phyloP scores from a whole-genome alignment of 2,113 vertebrate genomes.

The Haplochromis vanheusdeni region DNA sequence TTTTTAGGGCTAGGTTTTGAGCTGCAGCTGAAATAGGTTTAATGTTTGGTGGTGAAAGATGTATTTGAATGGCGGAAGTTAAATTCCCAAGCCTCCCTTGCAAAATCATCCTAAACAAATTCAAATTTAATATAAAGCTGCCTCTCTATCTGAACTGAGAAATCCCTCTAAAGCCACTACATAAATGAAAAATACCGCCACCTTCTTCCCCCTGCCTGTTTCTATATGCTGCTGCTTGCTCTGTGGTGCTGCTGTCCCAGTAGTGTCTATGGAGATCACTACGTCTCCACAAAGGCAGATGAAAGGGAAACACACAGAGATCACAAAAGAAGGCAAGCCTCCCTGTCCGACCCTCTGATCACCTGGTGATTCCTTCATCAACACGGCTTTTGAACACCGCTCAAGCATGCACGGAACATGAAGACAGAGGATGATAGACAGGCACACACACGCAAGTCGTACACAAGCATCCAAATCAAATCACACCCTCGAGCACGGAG shows the following conservation, averaged over 20 bases:
- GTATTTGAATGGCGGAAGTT: neutral
- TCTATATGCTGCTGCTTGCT: constrained; percentile 41
- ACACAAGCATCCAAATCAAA: neutral
- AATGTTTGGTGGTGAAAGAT: neutral
- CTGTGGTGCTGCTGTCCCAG: constrained; percentile 21
- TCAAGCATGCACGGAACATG: neutral
- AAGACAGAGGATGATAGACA: neutral
- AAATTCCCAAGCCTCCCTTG: neutral
- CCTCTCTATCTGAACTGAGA: neutral
- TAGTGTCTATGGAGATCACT: constrained; percentile 22
- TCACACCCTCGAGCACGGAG: neutral
- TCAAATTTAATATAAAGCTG: neutral
- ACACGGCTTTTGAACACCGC: neutral
- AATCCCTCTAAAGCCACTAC: neutral
- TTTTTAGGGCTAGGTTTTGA: neutral
- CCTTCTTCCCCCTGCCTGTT: constrained; percentile 1
- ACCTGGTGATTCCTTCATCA: constrained; percentile 34
- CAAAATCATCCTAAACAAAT: neutral
- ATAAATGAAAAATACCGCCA: neutral
- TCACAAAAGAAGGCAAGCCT: constrained; percentile 41
- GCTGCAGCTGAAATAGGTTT: neutral
- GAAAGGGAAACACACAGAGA: constrained; percentile 42
- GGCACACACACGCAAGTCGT: neutral
- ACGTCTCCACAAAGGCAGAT: constrained; percentile 34
- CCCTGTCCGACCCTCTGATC: constrained; percentile 39